A percentile compares a stretch with the other conserved stretches of the same genome.
These are phyloP conservation scores for Zapornia atra DNA, from an alignment of 2,113 vertebrate genomes.

Conservation along the genomic window DNA sequence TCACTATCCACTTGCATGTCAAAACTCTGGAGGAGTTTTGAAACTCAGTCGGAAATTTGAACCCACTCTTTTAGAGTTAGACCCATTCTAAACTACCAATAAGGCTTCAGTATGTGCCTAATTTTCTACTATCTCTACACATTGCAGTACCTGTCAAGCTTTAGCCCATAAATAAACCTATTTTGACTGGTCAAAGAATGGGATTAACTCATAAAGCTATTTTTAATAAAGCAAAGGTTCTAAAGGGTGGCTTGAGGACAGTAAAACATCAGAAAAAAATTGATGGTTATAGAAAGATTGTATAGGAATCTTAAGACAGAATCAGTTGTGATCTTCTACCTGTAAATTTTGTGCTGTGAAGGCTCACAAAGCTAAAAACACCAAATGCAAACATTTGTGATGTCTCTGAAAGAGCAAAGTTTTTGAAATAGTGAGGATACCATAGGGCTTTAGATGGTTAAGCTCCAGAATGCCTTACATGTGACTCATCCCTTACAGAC, in stretches of 20 bases:
- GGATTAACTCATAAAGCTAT: background rate
- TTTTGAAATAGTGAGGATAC: background rate
- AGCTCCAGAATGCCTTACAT: background rate
- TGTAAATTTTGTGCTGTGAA: background rate
- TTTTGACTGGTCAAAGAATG: background rate
- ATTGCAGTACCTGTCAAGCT: background rate
- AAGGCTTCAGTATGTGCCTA: background rate
- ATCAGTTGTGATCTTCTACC: background rate
- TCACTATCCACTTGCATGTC: background rate
- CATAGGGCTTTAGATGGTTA: background rate
- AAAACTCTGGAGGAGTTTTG: background rate
- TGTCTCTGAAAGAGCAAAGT: conserved; percentile 32
- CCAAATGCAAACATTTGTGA: background rate
- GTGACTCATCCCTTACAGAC: background rate
- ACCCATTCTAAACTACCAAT: background rate
- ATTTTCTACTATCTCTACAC: conserved; percentile 13
- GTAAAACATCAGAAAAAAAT: background rate
- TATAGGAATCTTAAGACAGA: background rate
- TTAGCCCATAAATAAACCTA: background rate
- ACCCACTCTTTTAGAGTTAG: background rate
- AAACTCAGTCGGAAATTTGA: background rate
- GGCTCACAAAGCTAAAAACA: background rate
- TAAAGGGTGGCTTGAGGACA: background rate
- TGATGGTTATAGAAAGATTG: background rate
- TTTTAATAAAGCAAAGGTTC: background rate